Conservation (phyloP, 2,888 invertebrate genomes). For the Eurytoma californica region DNA sequence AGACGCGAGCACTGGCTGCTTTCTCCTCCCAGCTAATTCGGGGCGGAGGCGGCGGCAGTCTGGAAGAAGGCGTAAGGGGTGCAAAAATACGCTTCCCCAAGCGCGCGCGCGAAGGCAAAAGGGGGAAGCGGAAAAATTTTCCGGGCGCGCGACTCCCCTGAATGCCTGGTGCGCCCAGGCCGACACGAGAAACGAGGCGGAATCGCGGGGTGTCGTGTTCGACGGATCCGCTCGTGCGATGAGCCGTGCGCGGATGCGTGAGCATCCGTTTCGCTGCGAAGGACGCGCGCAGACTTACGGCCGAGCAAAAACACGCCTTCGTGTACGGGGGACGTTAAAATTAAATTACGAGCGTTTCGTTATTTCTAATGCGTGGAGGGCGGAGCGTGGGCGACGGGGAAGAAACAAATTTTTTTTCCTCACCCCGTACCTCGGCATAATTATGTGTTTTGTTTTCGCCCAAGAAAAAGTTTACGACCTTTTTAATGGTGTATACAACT, state of each 20-base stretch:
- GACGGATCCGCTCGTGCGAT: background rate
- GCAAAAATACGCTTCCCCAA: constrained; percentile 35
- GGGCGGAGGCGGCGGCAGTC: background rate
- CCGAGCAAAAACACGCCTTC: background rate
- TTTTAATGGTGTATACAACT: too few relatives aligned
- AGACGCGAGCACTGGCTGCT: too few relatives aligned
- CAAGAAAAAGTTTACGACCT: too few relatives aligned
- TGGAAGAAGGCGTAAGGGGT: background rate
- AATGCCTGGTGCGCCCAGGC: constrained; percentile 16
- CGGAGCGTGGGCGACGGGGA: too few relatives aligned
- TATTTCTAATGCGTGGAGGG: background rate
- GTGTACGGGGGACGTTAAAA: constrained; percentile 22
- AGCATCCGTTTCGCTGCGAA: background rate
- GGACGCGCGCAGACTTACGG: too few relatives aligned
- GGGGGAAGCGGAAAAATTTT: constrained; percentile 27
- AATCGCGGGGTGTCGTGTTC: background rate
- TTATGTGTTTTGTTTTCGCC: too few relatives aligned
- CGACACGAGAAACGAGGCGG: constrained; percentile 7
- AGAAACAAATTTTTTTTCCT: too few relatives aligned
- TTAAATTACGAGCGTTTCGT: constrained; percentile 36
- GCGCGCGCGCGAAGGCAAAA: background rate
- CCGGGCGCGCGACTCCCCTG: constrained; percentile 29
- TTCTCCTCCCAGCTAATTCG: background rate
- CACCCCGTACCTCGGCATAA: too few relatives aligned
- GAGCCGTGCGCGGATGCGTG: background rate